Evolutionary conservation across 1,140 invertebrate species (phyloP).

Genomic region (Drosophila pandora): DNA sequence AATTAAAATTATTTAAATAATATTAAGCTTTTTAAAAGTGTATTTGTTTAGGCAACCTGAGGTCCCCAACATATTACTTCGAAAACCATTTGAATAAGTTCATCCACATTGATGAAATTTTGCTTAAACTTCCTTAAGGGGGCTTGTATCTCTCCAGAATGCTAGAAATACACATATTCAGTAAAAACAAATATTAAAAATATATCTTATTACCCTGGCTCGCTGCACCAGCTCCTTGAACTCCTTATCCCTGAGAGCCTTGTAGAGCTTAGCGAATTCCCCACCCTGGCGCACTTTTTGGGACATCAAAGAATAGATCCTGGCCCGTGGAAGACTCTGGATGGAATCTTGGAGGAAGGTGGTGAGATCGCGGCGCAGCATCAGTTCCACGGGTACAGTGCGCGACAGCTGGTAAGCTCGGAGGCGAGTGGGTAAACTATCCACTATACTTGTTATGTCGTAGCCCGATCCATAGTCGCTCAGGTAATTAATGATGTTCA

Average conservation of each 20-base stretch:
- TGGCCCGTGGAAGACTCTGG: conserved; percentile 52
- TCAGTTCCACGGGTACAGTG: conserved; percentile 64
- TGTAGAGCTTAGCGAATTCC: conserved; percentile 66
- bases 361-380: conserved; percentile 59
- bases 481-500: conserved; percentile 51
- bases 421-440: conserved; percentile 49
- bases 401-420: conserved; percentile 53
- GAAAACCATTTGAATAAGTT: conserved; percentile 57
- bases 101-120: conserved; percentile 62
- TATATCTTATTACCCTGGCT: conserved; percentile 46
- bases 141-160: conserved; percentile 27
- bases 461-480: conserved; percentile 47
- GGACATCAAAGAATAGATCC: conserved; percentile 56
- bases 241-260: conserved; percentile 39
- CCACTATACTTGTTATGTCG: conserved; percentile 66
- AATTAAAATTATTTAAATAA: neutral
- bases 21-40: neutral
- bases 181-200: neutral
- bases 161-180: conserved; percentile 15
- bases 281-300: conserved; percentile 56
- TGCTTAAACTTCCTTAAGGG: conserved; percentile 22
- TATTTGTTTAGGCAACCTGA: neutral
- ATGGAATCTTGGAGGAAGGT: conserved; percentile 61
- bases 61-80: conserved; percentile 71
- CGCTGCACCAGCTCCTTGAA: conserved; percentile 55